Base-by-base conservation (phyloP, 2,113 vertebrate genomes). In the Erpornis zantholeuca region DNA sequence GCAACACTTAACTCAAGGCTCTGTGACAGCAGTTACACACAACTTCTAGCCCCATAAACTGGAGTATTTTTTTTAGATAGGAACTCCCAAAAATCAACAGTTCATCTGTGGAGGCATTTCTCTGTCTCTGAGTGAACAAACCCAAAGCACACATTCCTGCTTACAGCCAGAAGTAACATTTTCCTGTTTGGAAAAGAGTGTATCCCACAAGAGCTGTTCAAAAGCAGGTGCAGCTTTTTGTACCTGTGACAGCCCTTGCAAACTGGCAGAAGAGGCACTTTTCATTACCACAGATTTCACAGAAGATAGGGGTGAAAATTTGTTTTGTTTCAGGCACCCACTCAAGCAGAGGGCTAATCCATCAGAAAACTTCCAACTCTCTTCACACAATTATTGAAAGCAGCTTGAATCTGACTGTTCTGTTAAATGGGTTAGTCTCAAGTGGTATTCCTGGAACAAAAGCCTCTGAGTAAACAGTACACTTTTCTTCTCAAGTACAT, bases 291-390 rank as follows among this genome's bases (percentile, higher is more conserved):
- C 42, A n/a, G 75, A 75, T 73, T 66, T 70, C 60, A 40, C 64
- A 71, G 2, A 12, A 68, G 60, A 70, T 6, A 56, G 25, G 42
- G 60, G 27, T 53, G 76, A 49, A 82, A 50, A 78, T 15, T 12
- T 59, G 71, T 59, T 83, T 90, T 77, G 45, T 88, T 92, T 70
- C 76, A 52, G 38, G 64, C 73, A 79, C 77, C 80, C 80, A 44
- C 72, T 60, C 64, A 19, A 15, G 18, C 60, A 63, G 35, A 73
- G 52, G 1, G 13, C 38, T 16, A 44, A 86, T 56, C 85, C 78
- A 29, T 17, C 52, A 21, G 8, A 56, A 28, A 12, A 20, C 68
- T 59, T 72, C 57, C 53, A 61, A 22, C 29, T 29, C 81, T 28
- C 64, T 40, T 35, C 78, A n/a, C 42, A 64, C 38, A 25, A 42